Evolutionary conservation across 2,888 invertebrate genomes (phyloP).

Genomic region (Nemotelus pantherinus): DNA sequence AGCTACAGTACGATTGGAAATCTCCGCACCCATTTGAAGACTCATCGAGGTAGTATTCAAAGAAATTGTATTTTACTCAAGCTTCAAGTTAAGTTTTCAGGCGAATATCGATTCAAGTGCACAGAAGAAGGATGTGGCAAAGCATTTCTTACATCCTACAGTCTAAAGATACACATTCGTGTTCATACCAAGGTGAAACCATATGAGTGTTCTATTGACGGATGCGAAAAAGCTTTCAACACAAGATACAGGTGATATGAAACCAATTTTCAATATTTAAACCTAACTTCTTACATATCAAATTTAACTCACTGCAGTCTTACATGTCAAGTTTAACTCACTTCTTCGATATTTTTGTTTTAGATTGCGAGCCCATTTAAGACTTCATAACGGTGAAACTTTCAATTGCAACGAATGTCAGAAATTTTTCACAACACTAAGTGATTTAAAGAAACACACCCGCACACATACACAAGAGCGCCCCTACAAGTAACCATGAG

Average conservation of each 20-base stretch:
- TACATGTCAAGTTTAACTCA: neutral
- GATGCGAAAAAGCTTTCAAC: constrained; percentile 93
- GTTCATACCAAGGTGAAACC: constrained; percentile 95
- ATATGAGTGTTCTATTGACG: constrained; percentile 83
- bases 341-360: constrained; percentile 43
- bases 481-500: constrained; percentile 76
- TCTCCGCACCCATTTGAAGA: constrained; percentile 93
- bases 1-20: constrained; percentile 95
- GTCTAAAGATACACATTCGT: constrained; percentile 91
- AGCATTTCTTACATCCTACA: constrained; percentile 93
- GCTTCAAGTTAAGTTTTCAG: constrained; percentile 65
- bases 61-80: neutral
- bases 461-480: constrained; percentile 92
- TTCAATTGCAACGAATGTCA: constrained; percentile 91
- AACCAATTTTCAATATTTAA: neutral
- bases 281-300: neutral
- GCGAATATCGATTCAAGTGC: constrained; percentile 94
- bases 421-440: constrained; percentile 92
- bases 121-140: constrained; percentile 87
- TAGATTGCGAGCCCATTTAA: constrained; percentile 86
- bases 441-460: constrained; percentile 93
- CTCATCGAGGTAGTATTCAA: constrained; percentile 83
- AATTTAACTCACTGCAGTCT: neutral
- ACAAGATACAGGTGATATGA: constrained; percentile 83
- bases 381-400: constrained; percentile 92